Conservation (phyloP, 2,888 invertebrate species). For the Spatulosminthurus flaviceps region DNA sequence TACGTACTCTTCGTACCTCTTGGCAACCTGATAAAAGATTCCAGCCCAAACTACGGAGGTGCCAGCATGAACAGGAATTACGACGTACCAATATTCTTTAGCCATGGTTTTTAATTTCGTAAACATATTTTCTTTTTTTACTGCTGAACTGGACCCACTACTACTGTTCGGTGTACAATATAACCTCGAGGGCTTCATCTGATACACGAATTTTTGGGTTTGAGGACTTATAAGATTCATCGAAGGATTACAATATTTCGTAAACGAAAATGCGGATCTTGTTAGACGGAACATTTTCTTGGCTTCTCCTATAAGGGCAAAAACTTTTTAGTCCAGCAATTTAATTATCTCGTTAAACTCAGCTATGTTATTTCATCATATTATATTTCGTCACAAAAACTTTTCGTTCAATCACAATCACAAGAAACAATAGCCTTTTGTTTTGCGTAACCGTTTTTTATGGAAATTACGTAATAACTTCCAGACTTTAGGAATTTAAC, state of each 20-base stretch:
- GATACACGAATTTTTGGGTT: neutral
- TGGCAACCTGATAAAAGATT: slow-evolving; percentile 84
- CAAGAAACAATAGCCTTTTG: no score
- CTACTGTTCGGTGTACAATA: neutral
- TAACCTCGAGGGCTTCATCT: neutral
- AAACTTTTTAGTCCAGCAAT: no score
- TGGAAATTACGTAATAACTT: no score
- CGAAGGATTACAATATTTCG: no score
- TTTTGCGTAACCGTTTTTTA: no score
- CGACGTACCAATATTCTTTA: slow-evolving; percentile 93
- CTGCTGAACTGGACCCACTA: slow-evolving; percentile 32
- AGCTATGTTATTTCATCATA: no score
- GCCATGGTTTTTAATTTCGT: slow-evolving; percentile 90
- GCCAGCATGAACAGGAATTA: slow-evolving; percentile 89
- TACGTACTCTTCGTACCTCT: slow-evolving; percentile 72
- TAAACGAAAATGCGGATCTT: no score
- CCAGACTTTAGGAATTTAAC: no score
- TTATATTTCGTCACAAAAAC: no score
- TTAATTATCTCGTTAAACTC: no score
- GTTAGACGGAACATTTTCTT: neutral
- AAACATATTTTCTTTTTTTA: slow-evolving; percentile 73
- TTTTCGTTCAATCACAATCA: no score
- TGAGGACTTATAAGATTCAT: neutral
- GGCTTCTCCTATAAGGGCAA: neutral
- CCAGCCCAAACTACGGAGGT: slow-evolving; percentile 91